Evolutionary conservation across 2,113 vertebrate species (phyloP).

Genomic region (Mormoops blainvillei): DNA sequence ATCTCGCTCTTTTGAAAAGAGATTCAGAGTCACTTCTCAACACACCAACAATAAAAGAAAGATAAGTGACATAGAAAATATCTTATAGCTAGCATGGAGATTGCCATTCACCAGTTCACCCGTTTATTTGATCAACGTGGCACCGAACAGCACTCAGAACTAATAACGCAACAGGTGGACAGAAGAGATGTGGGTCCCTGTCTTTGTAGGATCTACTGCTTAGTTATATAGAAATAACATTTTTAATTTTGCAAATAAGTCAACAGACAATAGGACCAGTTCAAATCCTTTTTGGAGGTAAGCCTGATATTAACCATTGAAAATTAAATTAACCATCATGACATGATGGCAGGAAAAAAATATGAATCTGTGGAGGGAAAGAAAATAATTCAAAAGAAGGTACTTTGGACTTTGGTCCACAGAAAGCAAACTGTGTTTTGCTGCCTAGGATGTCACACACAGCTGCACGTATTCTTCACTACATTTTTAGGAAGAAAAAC

Average conservation of each 20-base stretch:
- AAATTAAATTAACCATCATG: neutral
- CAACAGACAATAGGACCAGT: neutral
- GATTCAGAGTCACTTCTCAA: neutral
- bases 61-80: neutral
- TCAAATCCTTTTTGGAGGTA: neutral
- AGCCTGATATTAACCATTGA: neutral
- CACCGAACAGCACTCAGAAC: neutral
- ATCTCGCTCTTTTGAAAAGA: neutral
- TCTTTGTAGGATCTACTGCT: neutral
- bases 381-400: neutral
- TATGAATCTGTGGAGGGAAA: neutral
- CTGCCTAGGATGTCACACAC: too few relatives aligned
- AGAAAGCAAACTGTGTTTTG: neutral
- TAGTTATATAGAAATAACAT: neutral
- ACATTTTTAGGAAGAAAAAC: neutral
- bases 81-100: neutral
- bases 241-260: neutral
- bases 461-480: neutral
- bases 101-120: neutral
- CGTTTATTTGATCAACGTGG: neutral
- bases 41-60: neutral
- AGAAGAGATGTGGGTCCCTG: neutral
- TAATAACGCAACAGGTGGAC: neutral
- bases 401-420: neutral
- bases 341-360: neutral